phyloP scores from a whole-genome alignment of 1,140 invertebrate genomes.

The Lepidostoma basale region DNA sequence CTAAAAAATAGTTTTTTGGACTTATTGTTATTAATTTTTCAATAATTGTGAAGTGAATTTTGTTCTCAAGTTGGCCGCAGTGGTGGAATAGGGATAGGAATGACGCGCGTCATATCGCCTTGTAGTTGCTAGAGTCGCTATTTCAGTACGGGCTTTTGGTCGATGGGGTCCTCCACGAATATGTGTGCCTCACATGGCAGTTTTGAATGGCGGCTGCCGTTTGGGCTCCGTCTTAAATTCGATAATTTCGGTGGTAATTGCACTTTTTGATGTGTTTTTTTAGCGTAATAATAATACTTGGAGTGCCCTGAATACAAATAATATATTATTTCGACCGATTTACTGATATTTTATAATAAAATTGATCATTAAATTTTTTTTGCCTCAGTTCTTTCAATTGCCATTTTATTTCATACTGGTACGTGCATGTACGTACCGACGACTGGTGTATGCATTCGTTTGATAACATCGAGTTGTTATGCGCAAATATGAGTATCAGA shows the following conservation, averaged over 20 bases:
- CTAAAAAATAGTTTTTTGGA: too few relatives aligned
- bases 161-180: constrained; percentile 41
- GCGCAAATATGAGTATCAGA: constrained; percentile 1
- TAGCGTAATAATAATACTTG: background rate
- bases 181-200: constrained; percentile 39
- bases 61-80: background rate
- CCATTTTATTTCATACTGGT: constrained; percentile 32
- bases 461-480: constrained; percentile 24
- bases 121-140: constrained; percentile 26
- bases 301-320: background rate
- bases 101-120: constrained; percentile 34
- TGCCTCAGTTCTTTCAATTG: constrained; percentile 20
- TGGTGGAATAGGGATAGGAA: constrained; percentile 31
- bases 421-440: constrained; percentile 7
- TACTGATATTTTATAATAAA: background rate
- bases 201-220: constrained; percentile 35
- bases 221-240: constrained; percentile 23
- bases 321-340: constrained; percentile 5
- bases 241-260: constrained; percentile 25
- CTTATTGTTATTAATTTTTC: background rate
- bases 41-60: background rate
- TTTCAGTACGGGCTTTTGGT: constrained; percentile 42
- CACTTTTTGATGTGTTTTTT: constrained; percentile 22
- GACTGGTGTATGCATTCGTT: background rate
- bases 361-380: constrained; percentile 11